Base-by-base conservation (phyloP, 2,113 vertebrate species). In the Gobius niger region DNA sequence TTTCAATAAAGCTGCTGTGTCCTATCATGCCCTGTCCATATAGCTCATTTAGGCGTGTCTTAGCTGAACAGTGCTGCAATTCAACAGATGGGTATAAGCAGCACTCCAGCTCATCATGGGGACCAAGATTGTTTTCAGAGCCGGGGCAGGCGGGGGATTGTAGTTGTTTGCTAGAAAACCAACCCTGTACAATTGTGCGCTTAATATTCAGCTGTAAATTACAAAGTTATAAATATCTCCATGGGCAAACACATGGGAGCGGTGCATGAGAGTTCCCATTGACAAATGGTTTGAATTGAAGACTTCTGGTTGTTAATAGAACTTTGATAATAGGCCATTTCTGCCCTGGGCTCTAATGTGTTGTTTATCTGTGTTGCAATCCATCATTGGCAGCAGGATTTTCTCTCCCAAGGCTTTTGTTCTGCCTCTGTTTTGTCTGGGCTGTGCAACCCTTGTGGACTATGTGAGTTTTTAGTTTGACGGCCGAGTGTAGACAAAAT, bases 391-490 rank as follows among this genome's bases (percentile, higher is more conserved):
- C 63, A 62, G 63, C 61, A 52, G 54, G 11, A 18, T 13, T 52
- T 24, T 47, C 60, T 70, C 49, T 63, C 41, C 10, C 10, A 60
- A 64, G 46, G 34, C 51, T 41, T 40, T 16, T 57, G 41, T 9
- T 42, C 47, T 41, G 60, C 40, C 40, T 57, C 10, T 65, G 46
- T 70, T 62, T n/a, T 44, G 44, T 63, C 60, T 63, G 61, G 42
- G 16, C 16, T 9, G 16, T 47, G 47, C 57, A 44, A 68, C 78
- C 60, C 49, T 79, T 44, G 44, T 61, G 7, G 16, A 68, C 61
- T 42, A 14, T 59, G 34, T 54, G 51, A 67, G 51, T 51, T 78
- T 54, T 16, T 60, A 65, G n/a, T 70, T 70, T 63, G 64, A 68
- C 73, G 75, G 19, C 63, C 44, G 40, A 68, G 44, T 14, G 19